Conservation (phyloP, 2,888 invertebrate genomes). For the Hypolimnas misippus region DNA sequence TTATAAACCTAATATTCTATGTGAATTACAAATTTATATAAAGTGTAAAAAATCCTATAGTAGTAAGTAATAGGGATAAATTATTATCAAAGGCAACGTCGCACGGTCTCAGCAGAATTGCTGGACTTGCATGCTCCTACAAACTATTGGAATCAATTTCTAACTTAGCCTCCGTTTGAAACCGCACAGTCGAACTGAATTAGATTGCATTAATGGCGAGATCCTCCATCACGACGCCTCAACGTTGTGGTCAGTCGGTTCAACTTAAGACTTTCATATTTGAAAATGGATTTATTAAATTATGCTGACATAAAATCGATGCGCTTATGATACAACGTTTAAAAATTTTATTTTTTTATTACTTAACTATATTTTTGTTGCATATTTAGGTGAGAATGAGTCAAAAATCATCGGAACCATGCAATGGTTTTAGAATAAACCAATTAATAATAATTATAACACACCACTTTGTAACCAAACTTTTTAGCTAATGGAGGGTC, state of each 20-base stretch:
- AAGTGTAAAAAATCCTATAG: no score
- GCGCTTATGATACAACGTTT: not conserved
- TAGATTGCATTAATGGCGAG: slow-evolving; percentile 48
- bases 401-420: no score
- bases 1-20: no score
- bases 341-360: no score
- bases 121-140: slow-evolving; percentile 45
- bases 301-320: not conserved
- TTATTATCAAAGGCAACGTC: slow-evolving; percentile 40
- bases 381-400: no score
- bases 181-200: slow-evolving; percentile 47
- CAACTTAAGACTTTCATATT: slow-evolving; percentile 5
- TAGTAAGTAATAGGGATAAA: slow-evolving; percentile 19
- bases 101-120: slow-evolving; percentile 41
- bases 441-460: not conserved
- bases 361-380: no score
- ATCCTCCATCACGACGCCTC: slow-evolving; percentile 40
- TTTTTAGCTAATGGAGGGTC: slow-evolving; percentile 21
- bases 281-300: not conserved
- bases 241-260: slow-evolving; percentile 20
- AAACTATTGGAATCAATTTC: slow-evolving; percentile 50
- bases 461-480: slow-evolving; percentile 2
- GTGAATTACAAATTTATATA: no score
- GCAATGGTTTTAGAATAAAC: no score
- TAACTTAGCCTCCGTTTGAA: slow-evolving; percentile 47